A percentile compares a stretch with the other conserved stretches of the same genome.
phyloP scores from a whole-genome alignment of 2,797 vertebrate species.

The Lutjanus argentimaculatus region DNA sequence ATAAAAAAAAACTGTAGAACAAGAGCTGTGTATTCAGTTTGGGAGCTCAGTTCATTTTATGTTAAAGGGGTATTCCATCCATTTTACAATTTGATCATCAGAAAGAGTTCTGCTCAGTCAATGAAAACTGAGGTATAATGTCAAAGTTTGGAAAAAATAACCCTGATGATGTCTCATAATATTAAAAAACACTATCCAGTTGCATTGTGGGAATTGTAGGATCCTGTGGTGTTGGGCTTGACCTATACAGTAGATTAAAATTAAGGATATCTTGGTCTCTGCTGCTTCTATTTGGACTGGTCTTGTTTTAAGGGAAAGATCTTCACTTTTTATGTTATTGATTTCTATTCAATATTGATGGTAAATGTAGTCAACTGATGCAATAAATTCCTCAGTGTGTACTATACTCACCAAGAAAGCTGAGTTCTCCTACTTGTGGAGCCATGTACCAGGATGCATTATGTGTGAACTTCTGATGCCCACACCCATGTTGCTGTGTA shows the following conservation, averaged over 20 bases:
- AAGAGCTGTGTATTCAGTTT: slow-evolving; percentile 1
- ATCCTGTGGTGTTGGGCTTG: neutral
- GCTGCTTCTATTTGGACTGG: too few relatives aligned
- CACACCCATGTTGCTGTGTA: too few relatives aligned
- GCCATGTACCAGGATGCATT: too few relatives aligned
- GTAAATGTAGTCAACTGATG: too few relatives aligned
- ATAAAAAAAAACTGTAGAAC: neutral
- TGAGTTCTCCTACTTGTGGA: too few relatives aligned
- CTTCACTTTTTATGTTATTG: too few relatives aligned
- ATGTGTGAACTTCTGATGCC: too few relatives aligned
- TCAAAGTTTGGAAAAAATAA: neutral
- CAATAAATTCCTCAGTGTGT: too few relatives aligned
- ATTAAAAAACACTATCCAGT: neutral
- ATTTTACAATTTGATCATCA: neutral
- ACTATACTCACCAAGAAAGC: too few relatives aligned
- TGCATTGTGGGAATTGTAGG: neutral
- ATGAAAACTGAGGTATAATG: neutral
- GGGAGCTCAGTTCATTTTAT: neutral
- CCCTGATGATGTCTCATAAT: neutral
- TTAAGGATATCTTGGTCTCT: too few relatives aligned
- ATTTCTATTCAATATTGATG: too few relatives aligned
- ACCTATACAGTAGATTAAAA: neutral
- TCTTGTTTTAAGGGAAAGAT: too few relatives aligned
- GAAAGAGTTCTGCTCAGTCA: neutral
- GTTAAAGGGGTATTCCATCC: neutral